Conservation (phyloP, 2,888 invertebrate species). For the Acleris cristana region DNA sequence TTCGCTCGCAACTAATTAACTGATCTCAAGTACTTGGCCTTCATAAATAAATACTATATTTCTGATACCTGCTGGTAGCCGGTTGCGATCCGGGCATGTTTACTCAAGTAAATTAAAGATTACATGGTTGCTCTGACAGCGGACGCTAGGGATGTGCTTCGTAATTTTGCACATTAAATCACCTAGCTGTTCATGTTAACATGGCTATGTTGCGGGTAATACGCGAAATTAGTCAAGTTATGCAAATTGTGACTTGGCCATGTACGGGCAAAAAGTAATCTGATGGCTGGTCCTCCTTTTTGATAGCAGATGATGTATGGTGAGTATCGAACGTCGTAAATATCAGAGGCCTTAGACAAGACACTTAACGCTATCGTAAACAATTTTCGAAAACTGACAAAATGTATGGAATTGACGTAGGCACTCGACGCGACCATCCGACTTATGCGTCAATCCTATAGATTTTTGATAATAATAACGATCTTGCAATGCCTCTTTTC, state of each 20-base stretch:
- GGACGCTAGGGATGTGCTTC: slow-evolving; percentile 9
- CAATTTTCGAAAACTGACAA: too few species aligned
- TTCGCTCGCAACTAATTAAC: slow-evolving; percentile 19
- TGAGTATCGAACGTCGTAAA: neutral
- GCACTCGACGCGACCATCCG: too few species aligned
- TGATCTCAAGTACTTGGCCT: slow-evolving; percentile 4
- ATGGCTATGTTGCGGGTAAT: slow-evolving; percentile 24
- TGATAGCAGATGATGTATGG: neutral
- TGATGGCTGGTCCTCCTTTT: slow-evolving; percentile 1
- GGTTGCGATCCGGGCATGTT: slow-evolving; percentile 23
- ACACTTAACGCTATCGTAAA: too few species aligned
- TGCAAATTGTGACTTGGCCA: slow-evolving; percentile 25
- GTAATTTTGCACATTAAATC: slow-evolving; percentile 33
- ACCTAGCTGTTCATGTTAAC: slow-evolving; percentile 32
- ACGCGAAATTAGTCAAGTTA: slow-evolving; percentile 33
- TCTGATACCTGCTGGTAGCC: slow-evolving; percentile 9
- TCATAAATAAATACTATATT: slow-evolving; percentile 27
- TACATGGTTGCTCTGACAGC: slow-evolving; percentile 31
- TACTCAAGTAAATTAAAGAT: slow-evolving; percentile 35
- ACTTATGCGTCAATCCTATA: too few species aligned
- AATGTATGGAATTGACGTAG: too few species aligned
- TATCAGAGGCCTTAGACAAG: too few species aligned
- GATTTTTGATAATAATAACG: too few species aligned
- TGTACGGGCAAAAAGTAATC: slow-evolving; percentile 12
- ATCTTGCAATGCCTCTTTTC: too few species aligned